Evolutionary conservation across 2,888 invertebrate genomes (phyloP), one percentile per base, ranked within the genome.

Genomic region (Trissolcus brochymenae): DNA sequence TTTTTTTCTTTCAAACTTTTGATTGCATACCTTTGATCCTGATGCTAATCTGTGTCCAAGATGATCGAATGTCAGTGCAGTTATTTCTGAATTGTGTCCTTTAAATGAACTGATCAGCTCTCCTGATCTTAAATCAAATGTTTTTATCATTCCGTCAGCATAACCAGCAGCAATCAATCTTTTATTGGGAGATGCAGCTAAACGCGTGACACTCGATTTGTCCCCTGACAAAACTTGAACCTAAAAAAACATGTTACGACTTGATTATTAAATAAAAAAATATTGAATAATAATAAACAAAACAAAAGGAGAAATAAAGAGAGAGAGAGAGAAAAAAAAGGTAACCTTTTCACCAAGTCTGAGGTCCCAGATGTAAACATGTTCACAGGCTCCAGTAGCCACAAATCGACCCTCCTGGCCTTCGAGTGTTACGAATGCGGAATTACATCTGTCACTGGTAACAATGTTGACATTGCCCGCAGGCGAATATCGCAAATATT

Each of bases 281-380:
- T n/a, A 29, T 0, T 16, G 21, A 51, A 17, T 51, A 21, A 21
- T 13, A 19, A 51, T 2, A 51, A 17, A 9, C 6, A 51, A 17
- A 17, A 14, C 9, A 49, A 49, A 6, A 49, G 16, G 16, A 49
- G n/a, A n/a, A n/a, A n/a, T n/a, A n/a, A n/a, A n/a, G n/a, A n/a
- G n/a, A n/a, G n/a, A n/a, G n/a, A n/a, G n/a, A n/a, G n/a, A n/a
- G n/a, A 49, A 6, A 49, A 17, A 13, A 43, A 43, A 43, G 13
- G 2, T 54, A 89, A 95, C 94, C 91, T 94, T 95, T 89, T 95
- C 94, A 49, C 94, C 94, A 6, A 95, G 93, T 86, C 95, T 92
- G 87, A 98, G 91, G 90, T 99, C 98, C 97, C 98, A 99, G 84
- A 99, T 92, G 84, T 95, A 93, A 76, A 98, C 94, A 92, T 97